Evolutionary conservation across 2,113 vertebrate species (phyloP).

Genomic region (Solea senegalensis): DNA sequence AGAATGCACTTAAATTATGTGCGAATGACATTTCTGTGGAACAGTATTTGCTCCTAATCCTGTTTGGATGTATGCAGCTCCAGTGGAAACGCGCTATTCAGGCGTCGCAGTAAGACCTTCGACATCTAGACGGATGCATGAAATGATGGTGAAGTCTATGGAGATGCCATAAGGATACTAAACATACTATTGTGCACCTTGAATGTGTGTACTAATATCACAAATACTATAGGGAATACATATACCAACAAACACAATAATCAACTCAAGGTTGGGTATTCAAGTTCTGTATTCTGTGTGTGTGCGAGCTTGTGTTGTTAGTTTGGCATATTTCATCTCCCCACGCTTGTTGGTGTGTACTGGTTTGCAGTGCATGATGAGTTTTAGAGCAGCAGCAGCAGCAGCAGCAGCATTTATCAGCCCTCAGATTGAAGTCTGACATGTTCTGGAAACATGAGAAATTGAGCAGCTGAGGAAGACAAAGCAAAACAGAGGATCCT

Average conservation of each 20-base stretch:
- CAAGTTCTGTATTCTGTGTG: background rate
- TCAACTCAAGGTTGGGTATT: conserved; percentile 31
- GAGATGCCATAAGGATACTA: conserved; percentile 25
- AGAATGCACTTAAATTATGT: too few species aligned
- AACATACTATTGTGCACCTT: conserved; percentile 21
- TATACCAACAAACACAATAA: conserved; percentile 20
- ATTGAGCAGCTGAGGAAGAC: too few species aligned
- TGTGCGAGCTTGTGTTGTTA: background rate
- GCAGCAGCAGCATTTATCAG: too few species aligned
- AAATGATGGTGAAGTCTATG: conserved; percentile 14
- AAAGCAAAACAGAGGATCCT: too few species aligned
- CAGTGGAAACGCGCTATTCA: background rate
- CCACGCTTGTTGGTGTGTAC: conserved; percentile 9
- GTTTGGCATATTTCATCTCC: conserved; percentile 10
- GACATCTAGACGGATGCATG: background rate
- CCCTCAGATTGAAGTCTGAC: too few species aligned
- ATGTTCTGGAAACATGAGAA: too few species aligned
- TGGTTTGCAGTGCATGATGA: background rate
- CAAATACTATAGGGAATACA: conserved; percentile 16
- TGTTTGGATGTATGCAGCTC: too few species aligned
- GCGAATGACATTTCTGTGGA: too few species aligned
- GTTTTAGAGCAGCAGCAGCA: too few species aligned
- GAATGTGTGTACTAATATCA: conserved; percentile 13
- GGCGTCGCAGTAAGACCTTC: background rate
- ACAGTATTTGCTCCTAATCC: too few species aligned